These are phyloP conservation scores for Lithophane leautieri DNA, from an alignment of 2,888 invertebrate genomes.

Conservation along the genomic window DNA sequence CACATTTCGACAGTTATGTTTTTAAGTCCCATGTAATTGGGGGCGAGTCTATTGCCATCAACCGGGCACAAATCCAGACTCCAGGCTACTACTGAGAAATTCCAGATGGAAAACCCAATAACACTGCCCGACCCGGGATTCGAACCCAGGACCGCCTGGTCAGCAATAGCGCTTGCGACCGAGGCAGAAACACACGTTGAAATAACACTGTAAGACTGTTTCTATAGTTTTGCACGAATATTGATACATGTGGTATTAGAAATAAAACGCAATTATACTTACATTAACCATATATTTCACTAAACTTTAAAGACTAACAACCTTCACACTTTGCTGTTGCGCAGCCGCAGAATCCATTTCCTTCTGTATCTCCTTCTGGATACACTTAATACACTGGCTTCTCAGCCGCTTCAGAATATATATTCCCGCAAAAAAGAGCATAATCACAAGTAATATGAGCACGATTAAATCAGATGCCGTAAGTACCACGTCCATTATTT, in stretches of 20 bases:
- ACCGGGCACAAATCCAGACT: no score
- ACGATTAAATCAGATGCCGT: constrained; percentile 72
- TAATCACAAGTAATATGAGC: constrained; percentile 62
- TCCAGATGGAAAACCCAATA: no score
- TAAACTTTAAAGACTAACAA: constrained; percentile 36
- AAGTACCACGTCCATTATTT: constrained; percentile 73
- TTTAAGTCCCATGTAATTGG: no score
- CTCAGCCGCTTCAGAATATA: constrained; percentile 70
- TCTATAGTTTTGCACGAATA: neutral
- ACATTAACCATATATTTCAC: constrained; percentile 45
- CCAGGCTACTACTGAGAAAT: no score
- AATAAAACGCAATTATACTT: constrained; percentile 46
- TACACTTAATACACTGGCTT: constrained; percentile 66
- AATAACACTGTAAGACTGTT: neutral
- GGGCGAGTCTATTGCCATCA: no score
- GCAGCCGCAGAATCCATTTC: constrained; percentile 61
- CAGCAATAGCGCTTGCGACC: no score
- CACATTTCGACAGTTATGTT: no score
- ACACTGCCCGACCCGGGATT: no score
- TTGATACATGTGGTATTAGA: neutral
- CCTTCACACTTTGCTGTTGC: constrained; percentile 48
- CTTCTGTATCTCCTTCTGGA: constrained; percentile 70
- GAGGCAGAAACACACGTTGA: no score
- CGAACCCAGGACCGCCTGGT: no score
- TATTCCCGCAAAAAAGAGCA: constrained; percentile 68